Percentiles rank a stretch among this genome's conserved stretches.
These are phyloP conservation scores for Drosophila tropicalis DNA, from an alignment of 1,140 invertebrate species.

Conservation along the genomic window DNA sequence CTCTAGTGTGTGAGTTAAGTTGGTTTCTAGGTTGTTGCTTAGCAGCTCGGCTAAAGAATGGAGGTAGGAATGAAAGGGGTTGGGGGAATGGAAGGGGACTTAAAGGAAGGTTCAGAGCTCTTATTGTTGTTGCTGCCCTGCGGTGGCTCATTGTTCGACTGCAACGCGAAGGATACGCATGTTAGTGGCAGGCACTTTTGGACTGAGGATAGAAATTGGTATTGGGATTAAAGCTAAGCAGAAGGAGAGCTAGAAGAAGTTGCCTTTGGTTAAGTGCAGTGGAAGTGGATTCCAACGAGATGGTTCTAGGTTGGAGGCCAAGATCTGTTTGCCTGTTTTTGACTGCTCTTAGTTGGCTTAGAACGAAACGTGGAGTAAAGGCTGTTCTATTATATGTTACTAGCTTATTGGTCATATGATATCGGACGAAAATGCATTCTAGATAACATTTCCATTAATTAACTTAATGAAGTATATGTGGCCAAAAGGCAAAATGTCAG, in stretches of 20 bases:
- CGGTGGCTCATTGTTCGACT: constrained; percentile 67
- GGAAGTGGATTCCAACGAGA: background rate
- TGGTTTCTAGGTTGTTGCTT: constrained; percentile 41
- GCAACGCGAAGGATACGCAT: constrained; percentile 64
- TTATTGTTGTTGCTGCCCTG: constrained; percentile 49
- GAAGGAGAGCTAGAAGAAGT: background rate
- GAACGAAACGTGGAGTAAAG: background rate
- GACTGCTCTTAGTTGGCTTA: constrained; percentile 29
- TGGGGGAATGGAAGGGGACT: constrained; percentile 9
- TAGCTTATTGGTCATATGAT: constrained; percentile 40
- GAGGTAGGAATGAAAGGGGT: background rate
- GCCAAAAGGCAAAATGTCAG: constrained; percentile 23
- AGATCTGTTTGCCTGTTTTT: constrained; percentile 48
- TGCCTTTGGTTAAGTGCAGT: constrained; percentile 11
- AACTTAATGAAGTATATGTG: constrained; percentile 46
- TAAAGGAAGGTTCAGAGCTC: constrained; percentile 7
- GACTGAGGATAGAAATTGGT: constrained; percentile 31
- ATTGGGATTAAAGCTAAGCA: constrained; percentile 26
- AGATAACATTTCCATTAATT: constrained; percentile 42
- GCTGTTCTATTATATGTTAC: background rate
- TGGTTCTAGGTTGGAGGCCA: constrained; percentile 23
- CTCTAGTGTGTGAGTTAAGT: background rate
- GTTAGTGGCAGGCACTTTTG: constrained; percentile 59
- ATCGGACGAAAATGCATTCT: constrained; percentile 32
- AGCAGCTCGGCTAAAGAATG: constrained; percentile 45